Base-by-base conservation (phyloP, 2,797 vertebrate species). In the Eremophila alpestris region DNA sequence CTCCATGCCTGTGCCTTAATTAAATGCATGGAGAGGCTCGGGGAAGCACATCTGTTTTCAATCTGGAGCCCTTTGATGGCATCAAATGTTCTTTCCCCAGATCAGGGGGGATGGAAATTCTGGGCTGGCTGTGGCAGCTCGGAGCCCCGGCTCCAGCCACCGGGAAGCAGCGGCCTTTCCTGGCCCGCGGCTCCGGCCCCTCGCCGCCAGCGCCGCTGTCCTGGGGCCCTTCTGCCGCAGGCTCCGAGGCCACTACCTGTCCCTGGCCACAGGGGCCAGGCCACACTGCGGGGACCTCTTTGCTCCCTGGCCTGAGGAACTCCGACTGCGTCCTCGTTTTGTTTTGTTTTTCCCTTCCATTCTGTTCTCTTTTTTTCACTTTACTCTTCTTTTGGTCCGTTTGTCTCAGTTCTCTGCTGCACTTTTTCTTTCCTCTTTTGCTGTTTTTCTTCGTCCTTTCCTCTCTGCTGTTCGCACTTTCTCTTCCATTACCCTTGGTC, bases 61-160 rank as follows among this genome's bases (percentile, higher is more conserved):
- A 99, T 99, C 98, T 97, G 96, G 96, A 97, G 98, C 96, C 97
- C 99, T 99, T 99, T 99, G 99, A 99, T 99, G 99, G 99, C 99
- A 99, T 99, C 99, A 99, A 99, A 98, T 99, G 99, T 98, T 98
- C 98, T 99, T 99, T 99, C 98, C 98, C 98, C 98, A 98, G 98
- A 99, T 99, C 98, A 82, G 97, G 98, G 98, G 97, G 98, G 98
- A 98, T 99, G 98, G 98, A 98, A 98, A 98, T 98, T 98, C 97
- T 97, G 98, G 98, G 98, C 98, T 98, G 98, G 98, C 98, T 98
- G 97, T 98, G 98, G 98, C 98, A 98, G 97, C 97, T 98, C 86
- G 70, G 97, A 98, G 98, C 97, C 97, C 97, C 95, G 97, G 98
- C 97, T 98, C 62, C 96, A 97, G 97, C 95, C 98, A 96, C 97